These are phyloP conservation scores for Agriopis marginaria DNA, from an alignment of 2,888 invertebrate species.

Conservation along the genomic window DNA sequence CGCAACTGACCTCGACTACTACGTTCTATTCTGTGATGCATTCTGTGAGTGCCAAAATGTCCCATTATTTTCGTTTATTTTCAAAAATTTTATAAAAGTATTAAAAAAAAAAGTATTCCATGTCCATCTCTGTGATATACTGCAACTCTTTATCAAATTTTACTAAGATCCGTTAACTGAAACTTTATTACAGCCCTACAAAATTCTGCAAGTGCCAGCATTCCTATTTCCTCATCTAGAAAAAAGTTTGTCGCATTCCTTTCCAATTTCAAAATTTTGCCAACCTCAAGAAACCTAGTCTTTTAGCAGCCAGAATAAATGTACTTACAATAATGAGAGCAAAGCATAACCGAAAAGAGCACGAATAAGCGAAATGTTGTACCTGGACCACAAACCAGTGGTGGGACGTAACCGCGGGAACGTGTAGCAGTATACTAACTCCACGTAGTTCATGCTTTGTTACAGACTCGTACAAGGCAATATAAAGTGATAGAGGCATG, in stretches of 20 bases:
- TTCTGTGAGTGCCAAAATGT: no score
- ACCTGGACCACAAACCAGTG: constrained; percentile 22
- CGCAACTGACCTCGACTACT: no score
- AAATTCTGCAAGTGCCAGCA: neutral
- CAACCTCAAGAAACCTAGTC: constrained; percentile 6
- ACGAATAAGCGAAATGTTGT: constrained; percentile 19
- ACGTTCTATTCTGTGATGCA: no score
- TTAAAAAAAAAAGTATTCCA: no score
- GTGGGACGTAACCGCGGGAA: constrained; percentile 6
- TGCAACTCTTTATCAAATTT: no score
- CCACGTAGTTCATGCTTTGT: neutral
- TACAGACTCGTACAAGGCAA: neutral
- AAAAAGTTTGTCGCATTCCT: constrained; percentile 3
- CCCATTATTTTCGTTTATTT: no score
- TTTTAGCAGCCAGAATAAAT: constrained; percentile 15
- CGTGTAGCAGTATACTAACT: neutral
- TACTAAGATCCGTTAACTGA: no score
- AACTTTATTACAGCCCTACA: neutral
- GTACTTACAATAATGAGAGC: constrained; percentile 22
- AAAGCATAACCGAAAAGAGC: constrained; percentile 31
- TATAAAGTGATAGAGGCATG: neutral
- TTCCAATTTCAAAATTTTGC: constrained; percentile 4
- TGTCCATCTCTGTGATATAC: no score
- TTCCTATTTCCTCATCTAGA: neutral
- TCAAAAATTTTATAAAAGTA: no score